A percentile compares a stretch with the other conserved stretches of the same genome.
phyloP scores from a whole-genome alignment of 2,888 invertebrate genomes.

The Charanyca ferruginea region DNA sequence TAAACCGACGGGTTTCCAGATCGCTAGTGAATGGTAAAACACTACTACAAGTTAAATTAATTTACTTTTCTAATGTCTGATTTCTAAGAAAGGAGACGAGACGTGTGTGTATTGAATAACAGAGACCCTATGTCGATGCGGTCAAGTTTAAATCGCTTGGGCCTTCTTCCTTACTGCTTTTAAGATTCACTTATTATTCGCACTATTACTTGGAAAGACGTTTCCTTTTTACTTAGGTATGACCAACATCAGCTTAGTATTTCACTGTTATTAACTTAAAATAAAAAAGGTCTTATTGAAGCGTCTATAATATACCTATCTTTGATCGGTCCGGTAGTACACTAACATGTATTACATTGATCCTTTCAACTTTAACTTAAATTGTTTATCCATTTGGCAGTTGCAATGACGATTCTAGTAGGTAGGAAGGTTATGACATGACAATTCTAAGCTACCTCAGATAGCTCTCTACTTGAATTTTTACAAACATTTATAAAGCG shows the following conservation, averaged over 20 bases:
- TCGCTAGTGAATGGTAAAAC: constrained; percentile 42
- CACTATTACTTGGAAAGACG: background rate
- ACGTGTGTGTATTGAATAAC: background rate
- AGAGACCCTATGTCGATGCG: background rate
- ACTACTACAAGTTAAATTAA: constrained; percentile 11
- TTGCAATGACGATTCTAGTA: background rate
- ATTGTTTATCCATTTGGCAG: background rate
- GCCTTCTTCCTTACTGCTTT: background rate
- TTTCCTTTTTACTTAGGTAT: background rate
- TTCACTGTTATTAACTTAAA: background rate
- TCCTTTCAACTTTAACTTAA: background rate
- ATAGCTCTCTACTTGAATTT: background rate
- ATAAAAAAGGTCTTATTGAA: background rate
- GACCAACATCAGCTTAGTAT: background rate
- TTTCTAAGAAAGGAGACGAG: too few relatives aligned
- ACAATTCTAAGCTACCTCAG: constrained; percentile 1
- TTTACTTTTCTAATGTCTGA: constrained; percentile 25
- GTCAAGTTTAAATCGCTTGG: background rate
- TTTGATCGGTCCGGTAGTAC: background rate
- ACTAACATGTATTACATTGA: background rate
- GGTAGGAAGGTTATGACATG: background rate
- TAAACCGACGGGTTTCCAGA: constrained; percentile 55
- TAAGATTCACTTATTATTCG: background rate
- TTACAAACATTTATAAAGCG: background rate
- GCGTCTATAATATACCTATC: too few relatives aligned